Conservation (phyloP, 2,113 vertebrate species). For the Bubalus kerabau region DNA sequence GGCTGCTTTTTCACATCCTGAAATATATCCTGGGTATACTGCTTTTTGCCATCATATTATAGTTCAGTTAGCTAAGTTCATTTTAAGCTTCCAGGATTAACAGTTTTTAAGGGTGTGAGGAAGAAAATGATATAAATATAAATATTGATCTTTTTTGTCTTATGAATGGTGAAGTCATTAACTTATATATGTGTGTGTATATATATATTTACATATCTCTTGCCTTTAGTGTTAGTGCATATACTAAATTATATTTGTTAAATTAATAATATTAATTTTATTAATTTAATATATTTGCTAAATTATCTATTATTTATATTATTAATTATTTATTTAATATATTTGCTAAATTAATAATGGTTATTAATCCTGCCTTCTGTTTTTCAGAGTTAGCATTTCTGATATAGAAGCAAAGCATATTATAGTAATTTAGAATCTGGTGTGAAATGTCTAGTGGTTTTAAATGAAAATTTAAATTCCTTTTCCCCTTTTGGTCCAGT, state of each 20-base stretch:
- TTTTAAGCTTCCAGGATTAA: not conserved
- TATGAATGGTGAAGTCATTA: not conserved
- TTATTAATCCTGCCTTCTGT: not conserved
- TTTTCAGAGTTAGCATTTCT: not conserved
- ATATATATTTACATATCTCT: not conserved
- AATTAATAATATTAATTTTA: not conserved
- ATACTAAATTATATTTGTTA: not conserved
- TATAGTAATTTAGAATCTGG: slow-evolving; percentile 22
- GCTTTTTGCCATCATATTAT: not conserved
- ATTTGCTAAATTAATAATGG: not conserved
- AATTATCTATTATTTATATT: not conserved
- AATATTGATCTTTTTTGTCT: not conserved
- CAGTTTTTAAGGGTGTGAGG: not conserved
- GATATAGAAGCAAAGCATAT: not conserved
- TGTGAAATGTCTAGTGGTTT: slow-evolving; percentile 38
- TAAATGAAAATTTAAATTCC: slow-evolving; percentile 34
- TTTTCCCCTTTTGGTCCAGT: not conserved
- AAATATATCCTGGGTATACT: not conserved
- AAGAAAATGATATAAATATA: not conserved
- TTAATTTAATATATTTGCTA: not conserved
- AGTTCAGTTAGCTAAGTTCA: not conserved
- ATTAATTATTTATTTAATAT: not conserved
- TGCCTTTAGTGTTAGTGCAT: not conserved
- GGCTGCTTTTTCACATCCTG: not conserved
- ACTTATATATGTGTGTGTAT: not conserved